Evolutionary conservation across 1,140 invertebrate species (phyloP), one percentile per base, ranked within the genome.

Genomic region (Idris sp.): DNA sequence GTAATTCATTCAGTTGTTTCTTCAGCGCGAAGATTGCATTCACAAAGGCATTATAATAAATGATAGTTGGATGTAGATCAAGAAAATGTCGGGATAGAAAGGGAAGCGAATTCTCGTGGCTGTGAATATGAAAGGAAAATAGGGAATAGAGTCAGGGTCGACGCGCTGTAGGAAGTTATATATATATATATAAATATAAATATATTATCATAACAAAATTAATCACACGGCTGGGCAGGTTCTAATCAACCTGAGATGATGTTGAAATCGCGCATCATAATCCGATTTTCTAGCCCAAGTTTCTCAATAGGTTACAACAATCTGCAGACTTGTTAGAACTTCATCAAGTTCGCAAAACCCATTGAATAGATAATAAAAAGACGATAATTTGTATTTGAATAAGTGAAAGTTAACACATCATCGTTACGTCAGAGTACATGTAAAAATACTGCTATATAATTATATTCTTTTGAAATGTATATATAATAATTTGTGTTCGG

Each of bases 81-180:
- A 68, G 64, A 68, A 68, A 68, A 68, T 30, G 54, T 25, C 19
- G 26, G 46, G 65, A 41, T 65, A 59, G 71, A 74, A 67, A 73
- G 59, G 69, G 51, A 65, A 53, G 36, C 43, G 44, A 72, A 58
- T 53, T 53, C 40, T 36, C 41, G 26, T 31, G 46, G 49, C 13
- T n/a, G n/a, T n/a, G n/a, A 35, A 65, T 65, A 62, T 64, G 68
- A 72, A 64, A 64, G 68, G 49, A 72, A 72, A 72, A 64, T 72
- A 41, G 59, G 58, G 44, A 73, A 73, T 53, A 59, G 53, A 73
- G 59, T 74, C 71, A 74, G 71, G 71, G 71, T 74, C 54, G 71
- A 44, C 28, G 33, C 16, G 44, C 41, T 59, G 46, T 56, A 67
- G 71, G 53, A 73, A 73, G 69, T 64, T n/a, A n/a, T n/a, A n/a